A percentile compares a stretch with the other conserved stretches of the same genome.
These are phyloP conservation scores for Petrocephalus schoutedeni DNA, from an alignment of 2,797 vertebrate species.

Conservation along the genomic window DNA sequence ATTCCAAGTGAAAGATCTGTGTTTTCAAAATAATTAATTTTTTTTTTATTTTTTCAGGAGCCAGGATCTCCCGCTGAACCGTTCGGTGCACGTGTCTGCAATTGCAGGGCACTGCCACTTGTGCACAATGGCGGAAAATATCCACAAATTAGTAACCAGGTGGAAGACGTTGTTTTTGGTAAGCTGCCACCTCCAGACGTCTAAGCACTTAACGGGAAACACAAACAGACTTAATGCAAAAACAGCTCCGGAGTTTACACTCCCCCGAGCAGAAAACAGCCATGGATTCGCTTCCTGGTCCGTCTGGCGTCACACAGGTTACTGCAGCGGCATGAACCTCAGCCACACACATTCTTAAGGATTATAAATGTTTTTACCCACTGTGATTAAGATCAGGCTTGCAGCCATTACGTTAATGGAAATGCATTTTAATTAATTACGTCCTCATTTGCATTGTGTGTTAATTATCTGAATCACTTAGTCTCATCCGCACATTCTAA, in stretches of 20 bases:
- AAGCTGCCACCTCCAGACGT: not conserved
- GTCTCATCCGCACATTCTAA: constrained; percentile 54
- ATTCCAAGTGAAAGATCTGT: not conserved
- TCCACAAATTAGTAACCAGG: not conserved
- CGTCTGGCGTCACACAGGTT: constrained; percentile 29
- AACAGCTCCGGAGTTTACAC: constrained; percentile 10
- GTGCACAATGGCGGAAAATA: not conserved
- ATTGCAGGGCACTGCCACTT: not conserved
- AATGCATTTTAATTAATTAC: constrained; percentile 63
- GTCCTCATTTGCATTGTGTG: constrained; percentile 63
- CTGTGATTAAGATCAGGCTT: constrained; percentile 51
- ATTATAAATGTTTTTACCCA: constrained; percentile 53
- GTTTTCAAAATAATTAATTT: not conserved
- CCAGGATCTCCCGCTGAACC: not conserved
- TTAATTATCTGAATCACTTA: constrained; percentile 63
- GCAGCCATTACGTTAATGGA: constrained; percentile 65
- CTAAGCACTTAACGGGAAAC: not conserved
- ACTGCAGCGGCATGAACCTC: constrained; percentile 51
- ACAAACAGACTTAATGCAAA: not conserved
- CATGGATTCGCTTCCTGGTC: constrained; percentile 20
- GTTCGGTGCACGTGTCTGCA: not conserved
- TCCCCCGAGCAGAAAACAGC: constrained; percentile 25
- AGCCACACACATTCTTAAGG: constrained; percentile 37
- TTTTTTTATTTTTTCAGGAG: not conserved
- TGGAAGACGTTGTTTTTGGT: not conserved